phyloP scores from a whole-genome alignment of 2,113 vertebrate species.

The Actinemys pallida region DNA sequence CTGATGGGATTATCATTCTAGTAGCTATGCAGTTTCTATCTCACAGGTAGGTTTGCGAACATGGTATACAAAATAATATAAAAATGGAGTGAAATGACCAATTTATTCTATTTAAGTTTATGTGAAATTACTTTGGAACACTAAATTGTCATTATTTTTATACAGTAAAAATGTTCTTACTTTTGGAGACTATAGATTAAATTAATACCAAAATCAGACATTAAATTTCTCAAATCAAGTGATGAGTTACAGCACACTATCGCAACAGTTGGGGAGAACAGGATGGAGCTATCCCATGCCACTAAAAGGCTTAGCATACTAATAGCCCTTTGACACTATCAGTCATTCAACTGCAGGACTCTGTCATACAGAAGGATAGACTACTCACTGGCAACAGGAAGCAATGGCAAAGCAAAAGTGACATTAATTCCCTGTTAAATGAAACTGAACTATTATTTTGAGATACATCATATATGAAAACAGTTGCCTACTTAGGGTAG shows the following conservation, averaged over 20 bases:
- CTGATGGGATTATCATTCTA: not conserved
- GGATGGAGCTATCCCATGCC: slow-evolving; percentile 61
- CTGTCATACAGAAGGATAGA: slow-evolving; percentile 71
- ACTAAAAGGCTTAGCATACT: slow-evolving; percentile 71
- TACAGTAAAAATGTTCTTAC: not conserved
- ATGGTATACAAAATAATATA: not conserved
- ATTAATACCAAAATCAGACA: slow-evolving; percentile 35
- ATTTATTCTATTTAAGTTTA: not conserved
- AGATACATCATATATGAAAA: slow-evolving; percentile 58
- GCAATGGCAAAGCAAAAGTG: slow-evolving; percentile 70
- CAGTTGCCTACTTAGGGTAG: slow-evolving; percentile 17
- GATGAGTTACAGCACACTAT: slow-evolving; percentile 1
- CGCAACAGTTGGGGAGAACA: slow-evolving; percentile 42
- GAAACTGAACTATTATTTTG: slow-evolving; percentile 65
- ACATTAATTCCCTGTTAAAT: slow-evolving; percentile 72
- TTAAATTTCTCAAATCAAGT: slow-evolving; percentile 45
- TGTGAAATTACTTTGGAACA: not conserved
- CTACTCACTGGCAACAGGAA: slow-evolving; percentile 69
- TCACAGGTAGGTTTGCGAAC: not conserved
- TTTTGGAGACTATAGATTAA: not conserved
- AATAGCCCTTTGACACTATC: slow-evolving; percentile 68
- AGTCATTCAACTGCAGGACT: slow-evolving; percentile 71
- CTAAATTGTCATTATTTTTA: not conserved
- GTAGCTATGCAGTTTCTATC: not conserved
- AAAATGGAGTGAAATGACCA: not conserved